These are phyloP conservation scores for Peromyscus eremicus DNA, from an alignment of 2,797 vertebrate genomes.

Conservation along the genomic window DNA sequence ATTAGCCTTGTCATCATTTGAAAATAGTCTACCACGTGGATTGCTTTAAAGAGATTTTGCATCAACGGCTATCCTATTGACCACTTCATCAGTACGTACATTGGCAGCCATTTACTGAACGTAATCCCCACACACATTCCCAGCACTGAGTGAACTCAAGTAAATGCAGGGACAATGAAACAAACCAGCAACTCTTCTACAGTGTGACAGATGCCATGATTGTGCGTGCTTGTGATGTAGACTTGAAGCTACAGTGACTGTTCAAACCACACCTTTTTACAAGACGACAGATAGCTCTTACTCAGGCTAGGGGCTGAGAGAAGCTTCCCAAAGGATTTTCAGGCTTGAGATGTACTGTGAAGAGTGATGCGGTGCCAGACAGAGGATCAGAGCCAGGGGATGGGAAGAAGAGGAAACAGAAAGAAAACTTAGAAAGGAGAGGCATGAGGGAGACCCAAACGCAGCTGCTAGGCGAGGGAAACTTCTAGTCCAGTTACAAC, in stretches of 20 bases:
- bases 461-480: rapidly evolving
- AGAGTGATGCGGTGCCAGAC: rapidly evolving
- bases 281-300: neutral
- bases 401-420: neutral
- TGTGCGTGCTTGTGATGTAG: rapidly evolving
- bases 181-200: neutral
- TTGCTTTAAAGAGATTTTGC: neutral
- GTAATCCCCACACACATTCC: neutral
- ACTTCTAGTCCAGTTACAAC: neutral
- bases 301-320: neutral
- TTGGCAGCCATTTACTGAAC: neutral
- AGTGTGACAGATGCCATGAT: rapidly evolving
- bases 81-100: neutral
- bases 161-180: neutral
- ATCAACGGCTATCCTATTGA: neutral
- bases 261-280: neutral
- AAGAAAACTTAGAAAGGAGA: rapidly evolving
- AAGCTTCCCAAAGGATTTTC: neutral
- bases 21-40: neutral
- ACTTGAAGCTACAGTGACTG: neutral
- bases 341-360: neutral
- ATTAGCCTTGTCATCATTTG: neutral
- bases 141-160: neutral
- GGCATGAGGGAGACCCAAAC: neutral
- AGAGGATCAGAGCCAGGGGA: neutral